Evolutionary conservation across 1,140 invertebrate species (phyloP).

Genomic region (Megalonaias nervosa): DNA sequence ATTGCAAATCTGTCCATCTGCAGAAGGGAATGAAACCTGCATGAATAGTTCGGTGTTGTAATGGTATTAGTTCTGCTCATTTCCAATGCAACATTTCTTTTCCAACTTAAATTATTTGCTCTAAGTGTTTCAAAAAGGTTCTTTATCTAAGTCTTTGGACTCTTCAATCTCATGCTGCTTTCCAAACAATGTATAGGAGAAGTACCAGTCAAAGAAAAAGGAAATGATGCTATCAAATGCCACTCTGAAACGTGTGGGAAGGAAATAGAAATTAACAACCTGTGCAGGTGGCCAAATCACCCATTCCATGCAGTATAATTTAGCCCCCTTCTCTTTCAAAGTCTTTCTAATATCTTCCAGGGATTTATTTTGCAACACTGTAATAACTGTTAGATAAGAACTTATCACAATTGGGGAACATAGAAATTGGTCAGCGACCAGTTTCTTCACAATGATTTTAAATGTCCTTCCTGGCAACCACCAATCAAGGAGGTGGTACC

Average conservation of each 20-base stretch:
- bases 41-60: no score
- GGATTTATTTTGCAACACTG: conserved; percentile 79
- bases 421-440: conserved; percentile 88
- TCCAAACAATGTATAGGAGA: conserved; percentile 83
- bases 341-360: conserved; percentile 73
- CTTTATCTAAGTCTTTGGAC: no score
- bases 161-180: not conserved
- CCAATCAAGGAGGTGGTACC: conserved; percentile 84
- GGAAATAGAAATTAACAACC: conserved; percentile 89
- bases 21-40: no score
- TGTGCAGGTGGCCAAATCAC: conserved; percentile 86
- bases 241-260: conserved; percentile 88
- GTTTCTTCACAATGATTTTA: conserved; percentile 84
- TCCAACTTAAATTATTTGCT: no score
- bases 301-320: conserved; percentile 86
- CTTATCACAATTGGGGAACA: conserved; percentile 88
- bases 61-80: no score
- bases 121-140: no score
- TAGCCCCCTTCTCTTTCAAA: conserved; percentile 83
- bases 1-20: no score
- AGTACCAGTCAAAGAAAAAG: conserved; percentile 91
- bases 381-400: conserved; percentile 85
- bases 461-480: conserved; percentile 81
- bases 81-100: no score
- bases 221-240: conserved; percentile 94